Evolutionary conservation across 2,888 invertebrate species (phyloP), one percentile per base, ranked within the genome.

Genomic region (Alentia gelatinosa): DNA sequence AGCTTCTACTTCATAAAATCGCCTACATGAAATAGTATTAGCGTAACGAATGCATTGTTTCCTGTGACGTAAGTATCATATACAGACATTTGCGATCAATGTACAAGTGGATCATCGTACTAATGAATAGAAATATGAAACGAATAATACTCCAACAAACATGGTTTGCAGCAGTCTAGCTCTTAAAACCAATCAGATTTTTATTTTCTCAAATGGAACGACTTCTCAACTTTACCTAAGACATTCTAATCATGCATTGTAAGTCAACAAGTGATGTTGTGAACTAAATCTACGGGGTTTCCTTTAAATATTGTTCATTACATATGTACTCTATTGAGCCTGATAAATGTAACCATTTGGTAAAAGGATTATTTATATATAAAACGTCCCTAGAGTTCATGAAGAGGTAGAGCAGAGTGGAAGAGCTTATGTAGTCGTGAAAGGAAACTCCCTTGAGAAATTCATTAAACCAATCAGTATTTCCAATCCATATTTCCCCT

Each of bases 221-320:
- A 68, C 33, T 68, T 68, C 26, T 68, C 5, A 68, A 68, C 30
- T 4, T n/a, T 47, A 47, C 47, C 47, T 68, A 39, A n/a, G 39
- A 75, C 35, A 35, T 19, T 37, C 12, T 35, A 37, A 79, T 79
- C 39, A 79, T 37, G 23, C 79, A 79, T 79, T 79, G 39, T 79
- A 79, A 79, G 79, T 79, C 79, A 79, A 79, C 79, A 79, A n/a
- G 79, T 79, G 79, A 79, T 79, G 79, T 79, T 79, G 79, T 79
- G n/a, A 79, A 68, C 68, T n/a, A 30, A 68, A 79, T 79, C 79
- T 79, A 79, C 39, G 79, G 79, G 79, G 79, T 79, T 79, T 79
- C 79, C 79, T 39, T n/a, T 79, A 39, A 39, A 3, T 79, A 35
- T 79, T 39, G 79, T 79, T 79, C 79, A 35, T 39, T 79, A 79